Evolutionary conservation across 2,113 vertebrate genomes (phyloP).

Genomic region (human): GRCh38 chr9:137969001-137969500

Average conservation of each 20-base stretch:
- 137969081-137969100: neutral
- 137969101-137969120: no score
- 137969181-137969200: neutral
- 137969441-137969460: neutral
- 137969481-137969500: neutral
- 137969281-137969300: neutral
- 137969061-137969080: neutral
- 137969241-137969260: neutral
- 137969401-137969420: neutral
- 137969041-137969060: neutral
- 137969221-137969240: neutral
- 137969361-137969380: no score
- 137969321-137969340: no score
- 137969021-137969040: neutral
- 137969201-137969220: neutral
- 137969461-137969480: neutral
- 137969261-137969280: neutral
- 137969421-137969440: neutral
- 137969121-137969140: no score
- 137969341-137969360: neutral
- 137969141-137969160: neutral
- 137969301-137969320: neutral
- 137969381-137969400: neutral
- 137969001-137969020: neutral
- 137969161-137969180: neutral